A percentile compares a stretch with the other conserved stretches of the same genome.
These are phyloP conservation scores for Monoplex corrugatus DNA, from an alignment of 2,888 invertebrate species.

Conservation along the genomic window DNA sequence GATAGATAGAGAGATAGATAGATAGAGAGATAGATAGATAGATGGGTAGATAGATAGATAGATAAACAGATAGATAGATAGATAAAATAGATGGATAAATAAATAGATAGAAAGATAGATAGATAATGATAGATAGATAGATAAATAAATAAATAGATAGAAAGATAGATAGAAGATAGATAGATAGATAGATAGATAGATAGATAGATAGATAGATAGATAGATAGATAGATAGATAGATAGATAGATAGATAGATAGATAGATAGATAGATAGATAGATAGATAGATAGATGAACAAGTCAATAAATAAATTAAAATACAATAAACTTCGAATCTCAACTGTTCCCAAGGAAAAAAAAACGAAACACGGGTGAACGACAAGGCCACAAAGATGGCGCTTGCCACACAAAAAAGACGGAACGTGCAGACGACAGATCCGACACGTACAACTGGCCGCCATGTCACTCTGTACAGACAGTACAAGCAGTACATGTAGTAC, in stretches of 20 bases:
- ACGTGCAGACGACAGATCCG: no score
- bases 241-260: not conserved
- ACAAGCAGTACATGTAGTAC: no score
- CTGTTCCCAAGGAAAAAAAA: no score
- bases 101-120: not conserved
- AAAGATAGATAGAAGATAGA: not conserved
- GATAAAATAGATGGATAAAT: not conserved
- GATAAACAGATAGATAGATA: not conserved
- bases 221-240: not conserved
- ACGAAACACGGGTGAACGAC: no score
- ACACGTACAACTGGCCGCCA: no score
- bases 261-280: not conserved
- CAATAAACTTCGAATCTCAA: no score
- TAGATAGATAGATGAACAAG: not conserved
- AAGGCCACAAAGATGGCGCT: no score
- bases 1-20: not conserved
- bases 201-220: not conserved
- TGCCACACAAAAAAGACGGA: no score
- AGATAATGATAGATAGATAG: not conserved
- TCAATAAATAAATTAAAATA: no score
- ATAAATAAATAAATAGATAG: not conserved
- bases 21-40: not conserved
- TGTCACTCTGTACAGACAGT: no score
- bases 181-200: not conserved
- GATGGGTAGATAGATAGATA: not conserved